Conservation (phyloP, 2,888 invertebrate genomes). For the Cataglyphis altisquamis region DNA sequence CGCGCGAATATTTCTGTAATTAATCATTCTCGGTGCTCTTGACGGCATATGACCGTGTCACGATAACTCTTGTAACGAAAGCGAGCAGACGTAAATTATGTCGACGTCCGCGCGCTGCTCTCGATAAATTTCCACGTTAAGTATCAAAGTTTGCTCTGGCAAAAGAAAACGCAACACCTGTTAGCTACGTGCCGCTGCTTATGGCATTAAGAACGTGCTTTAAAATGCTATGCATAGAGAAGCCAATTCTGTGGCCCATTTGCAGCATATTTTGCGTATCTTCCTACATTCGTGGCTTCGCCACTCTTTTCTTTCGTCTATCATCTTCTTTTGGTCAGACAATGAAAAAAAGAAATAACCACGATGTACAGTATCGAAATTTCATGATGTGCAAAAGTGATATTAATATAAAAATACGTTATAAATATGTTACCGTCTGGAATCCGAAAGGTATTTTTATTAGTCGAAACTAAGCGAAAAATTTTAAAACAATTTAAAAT, state of each 20-base stretch:
- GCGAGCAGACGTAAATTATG: constrained; percentile 75
- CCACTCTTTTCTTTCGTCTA: neutral
- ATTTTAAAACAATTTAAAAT: neutral
- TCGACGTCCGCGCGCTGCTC: constrained; percentile 61
- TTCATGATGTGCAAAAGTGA: neutral
- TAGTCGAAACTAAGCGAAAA: neutral
- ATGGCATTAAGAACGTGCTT: constrained; percentile 82
- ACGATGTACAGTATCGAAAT: neutral
- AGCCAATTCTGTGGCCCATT: constrained; percentile 74
- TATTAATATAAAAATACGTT: neutral
- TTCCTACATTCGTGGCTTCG: neutral
- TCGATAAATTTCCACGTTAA: constrained; percentile 81
- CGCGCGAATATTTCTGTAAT: constrained; percentile 31
- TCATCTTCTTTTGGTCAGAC: neutral
- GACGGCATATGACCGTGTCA: constrained; percentile 2
- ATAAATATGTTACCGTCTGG: neutral
- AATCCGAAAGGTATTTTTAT: neutral
- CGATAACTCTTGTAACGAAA: constrained; percentile 40
- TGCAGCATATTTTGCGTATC: constrained; percentile 50
- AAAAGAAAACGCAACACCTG: constrained; percentile 82
- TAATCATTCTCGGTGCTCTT: constrained; percentile 25
- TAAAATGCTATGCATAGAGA: constrained; percentile 84
- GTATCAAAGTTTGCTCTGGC: constrained; percentile 81
- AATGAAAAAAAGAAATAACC: neutral
- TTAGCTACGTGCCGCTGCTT: constrained; percentile 81